Conservation (phyloP, 2,113 vertebrate genomes). For the Fregata magnificens region DNA sequence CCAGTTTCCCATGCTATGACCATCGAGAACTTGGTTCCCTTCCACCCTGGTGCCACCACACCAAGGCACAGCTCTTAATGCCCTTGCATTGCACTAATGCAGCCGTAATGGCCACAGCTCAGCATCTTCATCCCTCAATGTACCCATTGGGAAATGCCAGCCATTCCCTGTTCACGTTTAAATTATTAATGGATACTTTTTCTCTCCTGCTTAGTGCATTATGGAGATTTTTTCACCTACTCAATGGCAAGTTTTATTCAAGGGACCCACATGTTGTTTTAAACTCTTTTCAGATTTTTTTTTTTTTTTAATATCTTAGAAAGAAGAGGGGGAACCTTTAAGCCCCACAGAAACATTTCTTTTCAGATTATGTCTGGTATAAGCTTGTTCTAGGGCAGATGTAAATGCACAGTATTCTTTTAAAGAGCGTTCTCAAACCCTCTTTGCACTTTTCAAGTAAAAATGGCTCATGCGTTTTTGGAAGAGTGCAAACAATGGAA, state of each 20-base stretch:
- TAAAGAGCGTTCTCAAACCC: background rate
- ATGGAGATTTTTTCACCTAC: background rate
- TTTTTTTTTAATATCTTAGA: background rate
- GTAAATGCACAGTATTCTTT: background rate
- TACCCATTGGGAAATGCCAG: accelerated
- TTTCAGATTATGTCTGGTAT: background rate
- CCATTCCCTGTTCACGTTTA: background rate
- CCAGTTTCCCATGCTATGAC: background rate
- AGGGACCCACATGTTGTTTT: background rate
- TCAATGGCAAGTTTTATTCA: background rate
- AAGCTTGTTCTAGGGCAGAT: background rate
- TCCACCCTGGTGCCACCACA: background rate
- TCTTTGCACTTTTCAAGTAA: constrained; percentile 12
- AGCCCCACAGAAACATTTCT: background rate
- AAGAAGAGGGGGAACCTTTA: background rate
- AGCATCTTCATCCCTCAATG: background rate
- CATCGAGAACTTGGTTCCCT: background rate
- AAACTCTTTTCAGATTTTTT: background rate
- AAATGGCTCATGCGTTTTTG: constrained; percentile 12
- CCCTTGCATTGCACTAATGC: accelerated
- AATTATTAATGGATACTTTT: background rate
- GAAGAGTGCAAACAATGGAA: constrained; percentile 31
- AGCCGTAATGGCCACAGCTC: background rate
- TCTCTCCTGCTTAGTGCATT: background rate
- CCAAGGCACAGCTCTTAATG: background rate